These are phyloP conservation scores for Lytechinus variegatus DNA, from an alignment of 35 echinoderm and acorn worm species.

Conservation along the genomic window DNA sequence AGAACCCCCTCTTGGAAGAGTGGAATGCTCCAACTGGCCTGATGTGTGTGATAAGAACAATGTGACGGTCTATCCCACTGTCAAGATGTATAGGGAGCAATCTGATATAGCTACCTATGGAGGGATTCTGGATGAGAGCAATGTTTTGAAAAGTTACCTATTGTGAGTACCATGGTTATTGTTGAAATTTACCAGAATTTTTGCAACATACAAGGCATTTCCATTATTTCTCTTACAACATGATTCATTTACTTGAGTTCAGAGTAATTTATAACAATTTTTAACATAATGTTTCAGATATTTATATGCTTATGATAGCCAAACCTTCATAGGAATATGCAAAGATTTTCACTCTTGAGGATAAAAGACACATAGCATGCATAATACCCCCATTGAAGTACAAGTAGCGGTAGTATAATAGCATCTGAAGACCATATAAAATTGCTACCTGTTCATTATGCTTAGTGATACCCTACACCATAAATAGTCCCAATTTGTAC, in stretches of 20 bases:
- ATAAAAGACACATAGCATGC: too few relatives aligned
- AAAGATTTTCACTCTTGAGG: too few relatives aligned
- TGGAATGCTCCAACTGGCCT: conserved; percentile 90
- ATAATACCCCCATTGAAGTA: too few relatives aligned
- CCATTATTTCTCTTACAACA: neutral
- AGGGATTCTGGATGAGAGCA: conserved; percentile 57
- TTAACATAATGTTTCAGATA: too few relatives aligned
- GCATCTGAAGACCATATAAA: too few relatives aligned
- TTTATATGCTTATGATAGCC: neutral
- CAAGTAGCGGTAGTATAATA: too few relatives aligned
- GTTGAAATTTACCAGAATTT: neutral
- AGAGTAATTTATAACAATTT: neutral
- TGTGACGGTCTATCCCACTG: conserved; percentile 76
- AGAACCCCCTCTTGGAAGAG: conserved; percentile 70
- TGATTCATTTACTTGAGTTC: neutral
- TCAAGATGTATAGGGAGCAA: conserved; percentile 67
- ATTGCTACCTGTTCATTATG: too few relatives aligned
- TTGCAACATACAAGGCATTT: neutral
- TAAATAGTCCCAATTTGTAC: too few relatives aligned
- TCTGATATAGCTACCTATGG: conserved; percentile 57
- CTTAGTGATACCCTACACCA: too few relatives aligned
- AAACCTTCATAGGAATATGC: neutral
- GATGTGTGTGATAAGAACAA: conserved; percentile 91
- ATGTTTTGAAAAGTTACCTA: conserved; percentile 47
- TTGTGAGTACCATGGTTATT: conserved; percentile 59